Evolutionary conservation across 2,888 invertebrate species (phyloP).

Genomic region (Aspidiotus destructor): DNA sequence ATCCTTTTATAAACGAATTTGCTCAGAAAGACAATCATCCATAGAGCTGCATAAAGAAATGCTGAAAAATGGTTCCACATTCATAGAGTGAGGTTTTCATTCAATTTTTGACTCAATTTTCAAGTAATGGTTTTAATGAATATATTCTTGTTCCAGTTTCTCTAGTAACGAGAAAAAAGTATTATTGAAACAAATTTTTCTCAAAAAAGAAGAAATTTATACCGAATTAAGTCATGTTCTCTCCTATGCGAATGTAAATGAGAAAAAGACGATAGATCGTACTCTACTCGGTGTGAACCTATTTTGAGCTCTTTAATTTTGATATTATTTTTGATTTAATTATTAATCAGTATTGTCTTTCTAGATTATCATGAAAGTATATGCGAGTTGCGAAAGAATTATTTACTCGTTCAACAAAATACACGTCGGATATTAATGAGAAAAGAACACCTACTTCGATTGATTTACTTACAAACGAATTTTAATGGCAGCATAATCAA

Average conservation of each 20-base stretch:
- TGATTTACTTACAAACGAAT: not conserved
- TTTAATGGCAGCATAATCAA: not conserved
- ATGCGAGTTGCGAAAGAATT: slow-evolving; percentile 4
- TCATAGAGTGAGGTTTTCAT: not conserved
- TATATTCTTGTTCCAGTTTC: not conserved
- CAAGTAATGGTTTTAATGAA: not conserved
- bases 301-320: not conserved
- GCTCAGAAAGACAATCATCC: not conserved
- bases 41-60: not conserved
- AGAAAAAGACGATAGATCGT: not conserved
- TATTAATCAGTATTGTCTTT: not conserved
- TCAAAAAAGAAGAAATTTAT: not conserved
- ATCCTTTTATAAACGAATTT: not conserved
- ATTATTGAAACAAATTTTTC: slow-evolving; percentile 10
- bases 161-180: not conserved
- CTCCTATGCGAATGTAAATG: not conserved
- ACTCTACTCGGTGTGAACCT: not conserved
- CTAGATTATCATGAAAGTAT: slow-evolving; percentile 8
- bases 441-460: slow-evolving; percentile 9
- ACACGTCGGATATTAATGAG: not conserved
- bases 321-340: not conserved
- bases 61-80: not conserved
- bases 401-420: not conserved
- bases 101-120: not conserved
- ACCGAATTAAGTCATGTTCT: not conserved